Evolutionary conservation across 2,797 vertebrate species (phyloP).

Genomic region (Acomys russatus): DNA sequence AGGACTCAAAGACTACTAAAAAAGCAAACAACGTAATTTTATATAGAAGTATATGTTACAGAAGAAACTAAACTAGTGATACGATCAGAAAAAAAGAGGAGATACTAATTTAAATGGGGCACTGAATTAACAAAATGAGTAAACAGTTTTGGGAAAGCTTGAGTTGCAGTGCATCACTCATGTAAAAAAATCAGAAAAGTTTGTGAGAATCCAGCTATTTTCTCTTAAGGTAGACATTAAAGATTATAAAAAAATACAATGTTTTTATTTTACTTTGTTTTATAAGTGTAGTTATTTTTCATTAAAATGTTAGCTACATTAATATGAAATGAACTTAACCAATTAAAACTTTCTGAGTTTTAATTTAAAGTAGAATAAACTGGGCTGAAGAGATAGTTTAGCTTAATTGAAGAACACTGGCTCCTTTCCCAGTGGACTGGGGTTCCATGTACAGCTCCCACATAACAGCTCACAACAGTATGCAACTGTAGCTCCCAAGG

Average conservation of each 20-base stretch:
- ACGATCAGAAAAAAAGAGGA: not conserved
- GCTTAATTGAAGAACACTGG: not conserved
- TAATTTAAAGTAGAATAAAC: constrained; percentile 36
- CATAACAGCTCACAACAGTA: not conserved
- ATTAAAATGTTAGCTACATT: constrained; percentile 49
- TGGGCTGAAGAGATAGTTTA: not conserved
- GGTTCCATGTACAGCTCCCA: not conserved
- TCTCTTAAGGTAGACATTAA: constrained; percentile 5
- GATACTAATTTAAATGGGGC: not conserved
- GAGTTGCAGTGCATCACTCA: not conserved
- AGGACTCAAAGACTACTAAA: constrained; percentile 15
- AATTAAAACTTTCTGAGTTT: not conserved
- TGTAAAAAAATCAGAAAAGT: not conserved
- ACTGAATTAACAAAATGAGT: not conserved
- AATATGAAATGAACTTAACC: not conserved
- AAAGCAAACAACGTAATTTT: constrained; percentile 47
- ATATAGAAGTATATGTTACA: not conserved
- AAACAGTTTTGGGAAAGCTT: not conserved
- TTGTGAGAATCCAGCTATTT: not conserved
- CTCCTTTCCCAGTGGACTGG: not conserved
- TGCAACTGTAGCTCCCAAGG: not conserved
- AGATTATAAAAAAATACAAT: constrained; percentile 49
- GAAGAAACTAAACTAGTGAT: constrained; percentile 22
- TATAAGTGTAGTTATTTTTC: constrained; percentile 33
- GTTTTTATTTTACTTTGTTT: constrained; percentile 10